Conservation (phyloP, 2,797 vertebrate species). For the Typhlichthys eigenmanni region DNA sequence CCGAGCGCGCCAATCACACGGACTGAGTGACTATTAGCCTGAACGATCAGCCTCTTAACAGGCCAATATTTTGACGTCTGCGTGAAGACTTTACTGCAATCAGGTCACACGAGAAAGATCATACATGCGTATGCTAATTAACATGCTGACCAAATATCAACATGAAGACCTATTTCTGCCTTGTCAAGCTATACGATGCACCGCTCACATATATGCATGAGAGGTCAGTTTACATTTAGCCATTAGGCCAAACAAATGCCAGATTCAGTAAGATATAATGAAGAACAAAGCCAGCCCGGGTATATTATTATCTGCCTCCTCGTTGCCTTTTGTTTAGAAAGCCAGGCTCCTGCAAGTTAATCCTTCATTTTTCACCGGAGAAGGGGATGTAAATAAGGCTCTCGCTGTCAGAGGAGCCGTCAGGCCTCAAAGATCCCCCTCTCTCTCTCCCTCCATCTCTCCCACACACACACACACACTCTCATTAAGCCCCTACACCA, state of each 20-base stretch:
- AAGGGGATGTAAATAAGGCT: constrained; percentile 62
- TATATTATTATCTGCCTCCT: constrained; percentile 46
- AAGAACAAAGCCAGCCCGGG: constrained; percentile 32
- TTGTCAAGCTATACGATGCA: constrained; percentile 31
- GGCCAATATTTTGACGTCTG: constrained; percentile 74
- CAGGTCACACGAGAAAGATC: constrained; percentile 72
- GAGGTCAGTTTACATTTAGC: constrained; percentile 49
- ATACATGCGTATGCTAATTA: constrained; percentile 65
- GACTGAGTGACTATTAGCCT: constrained; percentile 80
- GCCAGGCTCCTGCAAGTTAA: constrained; percentile 66
- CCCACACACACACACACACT: constrained; percentile 6
- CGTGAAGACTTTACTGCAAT: constrained; percentile 62
- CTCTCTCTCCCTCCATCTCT: neutral
- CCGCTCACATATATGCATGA: constrained; percentile 41
- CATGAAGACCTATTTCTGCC: constrained; percentile 66
- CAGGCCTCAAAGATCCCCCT: constrained; percentile 61
- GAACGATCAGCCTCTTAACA: constrained; percentile 79
- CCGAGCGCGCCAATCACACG: constrained; percentile 74
- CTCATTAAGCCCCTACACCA: constrained; percentile 63
- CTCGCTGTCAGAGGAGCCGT: constrained; percentile 62
- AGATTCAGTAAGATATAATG: constrained; percentile 32
- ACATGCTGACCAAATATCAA: constrained; percentile 64
- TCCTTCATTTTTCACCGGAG: constrained; percentile 69
- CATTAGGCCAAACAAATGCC: constrained; percentile 4
- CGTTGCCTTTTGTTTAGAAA: constrained; percentile 54